Evolutionary conservation across 2,888 invertebrate genomes (phyloP), one percentile per base, ranked within the genome.

Genomic region (Hirtodrosophila cameraria): DNA sequence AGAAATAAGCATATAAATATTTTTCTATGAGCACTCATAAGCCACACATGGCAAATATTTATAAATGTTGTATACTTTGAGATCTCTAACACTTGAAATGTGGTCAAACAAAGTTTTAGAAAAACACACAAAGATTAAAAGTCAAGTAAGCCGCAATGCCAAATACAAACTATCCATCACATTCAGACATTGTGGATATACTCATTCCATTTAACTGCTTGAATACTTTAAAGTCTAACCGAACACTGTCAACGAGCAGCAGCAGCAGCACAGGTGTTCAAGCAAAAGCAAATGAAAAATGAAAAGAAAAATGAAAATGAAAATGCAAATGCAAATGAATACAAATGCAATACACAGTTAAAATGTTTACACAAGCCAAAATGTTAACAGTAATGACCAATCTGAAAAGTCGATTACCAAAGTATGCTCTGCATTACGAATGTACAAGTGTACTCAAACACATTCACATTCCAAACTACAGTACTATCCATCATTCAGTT

Each of bases 331-430:
- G 60, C 53, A 64, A 69, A 48, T 69, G 63, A 57, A 78, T 50
- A 33, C 27, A 50, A 52, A 45, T 54, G 46, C 55, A 65, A 61
- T 43, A 13, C 39, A n/a, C n/a, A n/a, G n/a, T n/a, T 63, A 57
- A 78, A 87, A 81, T 77, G 65, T 87, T 79, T 74, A 61, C 48
- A 45, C 62, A 78, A 85, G 62, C 61, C 74, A 69, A 77, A 85
- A 69, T 55, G 85, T 68, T 62, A 76, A 63, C 69, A 48, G 53
- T 76, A 73, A 81, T 86, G 85, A 52, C 54, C 62, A 60, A 62
- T 55, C 57, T 33, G 50, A 63, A 84, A 72, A 87, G 75, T 85
- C 65, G 70, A 69, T 66, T 81, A 65, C 60, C 59, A 38, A 48
- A 64, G 33, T 49, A 48, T 13, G 18, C 3, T 23, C 18, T 49